Base-by-base conservation (phyloP, 2,888 invertebrate genomes). In the Sturmia bella region DNA sequence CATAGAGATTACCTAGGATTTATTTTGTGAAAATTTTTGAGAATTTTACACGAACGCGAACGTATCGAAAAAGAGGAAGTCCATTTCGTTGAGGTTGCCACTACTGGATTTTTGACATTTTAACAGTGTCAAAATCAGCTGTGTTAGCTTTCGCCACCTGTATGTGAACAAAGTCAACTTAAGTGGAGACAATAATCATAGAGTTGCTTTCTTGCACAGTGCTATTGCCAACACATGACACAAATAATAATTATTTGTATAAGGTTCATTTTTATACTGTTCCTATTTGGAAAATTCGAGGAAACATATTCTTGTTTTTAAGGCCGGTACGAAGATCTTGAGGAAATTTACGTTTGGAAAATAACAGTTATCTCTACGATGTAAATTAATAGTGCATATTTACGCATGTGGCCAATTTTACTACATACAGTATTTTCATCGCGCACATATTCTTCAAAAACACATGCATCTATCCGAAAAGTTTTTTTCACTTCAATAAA, bases 21-120 rank as follows among this genome's bases (percentile, higher is more conserved):
- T 90, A 87, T 86, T 89, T 89, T 88, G 87, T 87, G 88, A 87
- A 89, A 88, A 87, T 89, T 87, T 87, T 89, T 88, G 85, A 90
- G 89, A 89, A 89, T 89, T 88, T 87, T 86, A 89, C 90, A 88
- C 90, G 88, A 89, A 89, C 88, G 87, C 88, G 89, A 89, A 91
- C 90, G 89, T 89, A 89, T 89, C 87, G 87, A 88, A 89, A 90
- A 90, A 90, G 90, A 90, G 90, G 90, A 90, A 90, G 90, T 89
- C 85, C 84, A 85, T 85, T 75, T 85, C 85, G 86, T 81, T 80
- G 52, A 85, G 85, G 87, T 88, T 89, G 89, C 85, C 88, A 89
- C 85, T 69, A 83, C 59, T 84, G 84, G 12, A 80, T 77, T 75
- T 75, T 66, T 81, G 75, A 79, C 83, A 68, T 64, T 70, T 45